Evolutionary conservation across 2,888 invertebrate species (phyloP), one percentile per base, ranked within the genome.

Genomic region (Heliconius hortense): DNA sequence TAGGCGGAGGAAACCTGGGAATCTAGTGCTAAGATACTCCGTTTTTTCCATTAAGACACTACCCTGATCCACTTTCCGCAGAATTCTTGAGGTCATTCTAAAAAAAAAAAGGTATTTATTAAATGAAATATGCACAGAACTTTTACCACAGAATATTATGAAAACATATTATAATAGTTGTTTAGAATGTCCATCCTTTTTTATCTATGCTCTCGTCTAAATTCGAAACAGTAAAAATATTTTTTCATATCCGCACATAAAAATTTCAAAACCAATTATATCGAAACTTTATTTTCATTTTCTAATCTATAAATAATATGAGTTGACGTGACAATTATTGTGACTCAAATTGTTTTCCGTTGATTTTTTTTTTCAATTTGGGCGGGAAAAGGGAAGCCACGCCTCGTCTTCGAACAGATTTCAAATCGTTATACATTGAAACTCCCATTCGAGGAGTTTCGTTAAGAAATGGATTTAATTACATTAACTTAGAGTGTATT

Each of bases 271-370:
- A 86, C 87, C 92, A 92, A 93, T 94, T 92, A 93, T 87, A 82
- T 84, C 84, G 87, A 86, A 85, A 87, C 83, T 91, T 89, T 86
- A 87, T 93, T 82, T 89, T 89, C 85, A 92, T 93, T 93, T 90
- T 86, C 89, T 83, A 84, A 84, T 84, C 87, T 88, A 92, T 92
- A 91, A 93, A 93, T 93, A 93, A 91, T 92, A 85, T 81, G 87
- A 84, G 88, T 87, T 90, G 93, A 93, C 92, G 86, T 87, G 89
- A 91, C 92, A 92, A 92, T 94, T 92, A 93, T 91, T 89, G 86
- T 85, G 85, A 71, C 78, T 80, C 84, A 81, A 87, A 90, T 86
- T 87, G 85, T 85, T 91, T 89, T 86, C 88, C 87, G 88, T 83
- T 81, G 43, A 31, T 64, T 56, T 72, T 83, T 83, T 82, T 85